Evolutionary conservation across 2,888 invertebrate species (phyloP), one percentile per base, ranked within the genome.

Genomic region (Napeogenes sylphis): DNA sequence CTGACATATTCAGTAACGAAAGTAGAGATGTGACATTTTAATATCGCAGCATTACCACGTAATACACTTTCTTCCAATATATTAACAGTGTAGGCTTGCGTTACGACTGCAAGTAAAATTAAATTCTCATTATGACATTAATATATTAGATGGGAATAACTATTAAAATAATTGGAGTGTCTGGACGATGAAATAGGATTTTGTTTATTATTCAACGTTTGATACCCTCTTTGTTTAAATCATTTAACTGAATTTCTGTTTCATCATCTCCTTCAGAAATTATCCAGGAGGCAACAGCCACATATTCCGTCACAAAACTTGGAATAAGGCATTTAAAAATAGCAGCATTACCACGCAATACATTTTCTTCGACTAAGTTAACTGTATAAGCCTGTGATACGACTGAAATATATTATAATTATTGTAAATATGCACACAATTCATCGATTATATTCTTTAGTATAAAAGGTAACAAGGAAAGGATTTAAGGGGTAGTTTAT

Each of bases 11-110:
- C 97, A 78, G 96, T 95, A 74, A 97, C 96, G 90, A 97, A 97
- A 85, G 96, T 96, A 74, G 97, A 97, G 85, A 97, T 96, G 91
- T 96, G 96, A 91, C 97, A 97, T 93, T 97, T 97, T 79, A 97
- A 92, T 85, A 97, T 94, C 75, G 95, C 97, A 73, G 96, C 94
- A 87, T 97, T 97, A 78, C 97, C 97, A 79, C 95, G 94, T 77
- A 97, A 92, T 68, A 97, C 96, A 87, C 96, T 96, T 87, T 97
- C 97, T 85, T 97, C 97, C 95, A 97, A 95, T 77, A 97, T 94
- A 91, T 97, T 97, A 75, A 96, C 94, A 75, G 94, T 94, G 90
- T 96, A 97, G 71, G 93, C 93, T 92, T 97, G 97, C 76, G 95
- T 94, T 74, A 97, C 97, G 88, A 97, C 97, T 97, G 94, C 64